Percentiles rank a stretch among this genome's conserved stretches.
phyloP scores from a whole-genome alignment of 2,888 invertebrate genomes.

The Eremobia ochroleuca region DNA sequence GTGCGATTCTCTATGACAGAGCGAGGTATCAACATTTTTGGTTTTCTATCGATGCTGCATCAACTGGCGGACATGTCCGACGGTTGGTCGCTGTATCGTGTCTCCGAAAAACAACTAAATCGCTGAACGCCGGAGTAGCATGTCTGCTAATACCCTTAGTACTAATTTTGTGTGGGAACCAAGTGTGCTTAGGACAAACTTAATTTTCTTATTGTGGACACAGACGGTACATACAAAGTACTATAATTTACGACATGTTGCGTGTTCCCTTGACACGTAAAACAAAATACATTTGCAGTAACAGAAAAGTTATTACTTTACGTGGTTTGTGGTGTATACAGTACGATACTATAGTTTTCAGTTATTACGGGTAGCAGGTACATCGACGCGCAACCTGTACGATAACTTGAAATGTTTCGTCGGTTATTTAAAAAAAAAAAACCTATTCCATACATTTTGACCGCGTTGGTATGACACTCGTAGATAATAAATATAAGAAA shows the following conservation, averaged over 20 bases:
- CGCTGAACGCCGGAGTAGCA: not conserved
- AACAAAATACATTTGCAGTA: conserved; percentile 35
- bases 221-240: conserved; percentile 21
- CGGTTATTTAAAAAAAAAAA: no score
- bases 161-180: conserved; percentile 41
- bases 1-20: not conserved
- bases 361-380: no score
- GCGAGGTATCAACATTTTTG: not conserved
- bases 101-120: not conserved
- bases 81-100: not conserved
- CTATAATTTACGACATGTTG: conserved; percentile 39
- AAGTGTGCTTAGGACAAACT: conserved; percentile 44
- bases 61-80: no score
- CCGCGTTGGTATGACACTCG: no score
- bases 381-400: no score
- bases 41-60: not conserved
- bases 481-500: no score
- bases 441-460: no score
- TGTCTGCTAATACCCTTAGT: not conserved
- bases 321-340: conserved; percentile 40
- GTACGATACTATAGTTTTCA: conserved; percentile 21
- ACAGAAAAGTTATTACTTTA: conserved; percentile 29
- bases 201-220: conserved; percentile 48
- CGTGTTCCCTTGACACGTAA: conserved; percentile 53
- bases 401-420: no score